These are phyloP conservation scores for Rotaria socialis DNA, from an alignment of 2,888 invertebrate species.

Conservation along the genomic window DNA sequence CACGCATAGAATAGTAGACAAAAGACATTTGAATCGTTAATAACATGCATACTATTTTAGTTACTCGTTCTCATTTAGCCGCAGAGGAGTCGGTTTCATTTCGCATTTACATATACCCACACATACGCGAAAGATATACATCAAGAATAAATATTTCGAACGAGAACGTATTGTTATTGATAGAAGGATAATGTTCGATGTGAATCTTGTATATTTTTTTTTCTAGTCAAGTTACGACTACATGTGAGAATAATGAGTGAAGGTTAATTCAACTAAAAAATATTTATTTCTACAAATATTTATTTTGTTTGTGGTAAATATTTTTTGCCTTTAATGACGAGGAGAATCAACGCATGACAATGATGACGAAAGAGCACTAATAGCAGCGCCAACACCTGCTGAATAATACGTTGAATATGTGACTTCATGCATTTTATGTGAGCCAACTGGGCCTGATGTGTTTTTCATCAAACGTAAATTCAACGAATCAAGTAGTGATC, in stretches of 20 bases:
- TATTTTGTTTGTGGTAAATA: too few species aligned
- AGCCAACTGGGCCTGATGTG: too few species aligned
- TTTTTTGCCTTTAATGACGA: not conserved
- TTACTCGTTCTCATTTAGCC: not conserved
- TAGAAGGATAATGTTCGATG: not conserved
- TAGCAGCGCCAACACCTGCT: not conserved
- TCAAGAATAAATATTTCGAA: not conserved
- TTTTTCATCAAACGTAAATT: constrained; percentile 18
- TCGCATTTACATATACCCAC: constrained; percentile 3
- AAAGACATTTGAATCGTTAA: not conserved
- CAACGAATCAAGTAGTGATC: constrained; percentile 5
- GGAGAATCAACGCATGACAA: not conserved
- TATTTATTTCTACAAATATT: not conserved
- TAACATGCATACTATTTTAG: not conserved
- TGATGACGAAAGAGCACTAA: not conserved
- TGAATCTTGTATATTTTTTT: not conserved
- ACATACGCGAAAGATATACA: not conserved
- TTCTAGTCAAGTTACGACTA: not conserved
- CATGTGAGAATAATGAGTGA: not conserved
- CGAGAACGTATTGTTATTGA: not conserved
- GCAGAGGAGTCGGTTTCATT: not conserved
- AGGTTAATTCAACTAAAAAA: not conserved
- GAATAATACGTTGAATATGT: constrained; percentile 16
- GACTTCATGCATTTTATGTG: constrained; percentile 12
- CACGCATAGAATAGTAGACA: not conserved